Conservation (phyloP, 2,797 vertebrate species). For the Trematocara caparti region DNA sequence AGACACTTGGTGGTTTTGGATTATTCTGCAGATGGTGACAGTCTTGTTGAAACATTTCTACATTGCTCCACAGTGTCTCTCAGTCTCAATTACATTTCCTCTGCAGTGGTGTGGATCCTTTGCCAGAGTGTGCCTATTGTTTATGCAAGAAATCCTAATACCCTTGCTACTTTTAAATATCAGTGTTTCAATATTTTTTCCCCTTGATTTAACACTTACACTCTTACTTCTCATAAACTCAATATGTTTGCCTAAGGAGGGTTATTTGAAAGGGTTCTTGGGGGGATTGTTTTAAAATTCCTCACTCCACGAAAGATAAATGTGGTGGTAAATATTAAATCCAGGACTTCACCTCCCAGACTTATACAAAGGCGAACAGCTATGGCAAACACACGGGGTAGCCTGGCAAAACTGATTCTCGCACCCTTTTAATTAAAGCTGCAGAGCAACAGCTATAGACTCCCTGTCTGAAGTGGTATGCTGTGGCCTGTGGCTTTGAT, state of each 20-base stretch:
- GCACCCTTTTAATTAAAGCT: conserved; percentile 62
- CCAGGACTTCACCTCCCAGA: conserved; percentile 14
- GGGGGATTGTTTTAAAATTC: conserved; percentile 17
- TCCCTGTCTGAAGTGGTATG: conserved; percentile 37
- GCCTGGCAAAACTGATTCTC: conserved; percentile 29
- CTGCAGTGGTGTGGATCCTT: conserved; percentile 15
- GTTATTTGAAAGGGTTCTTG: conserved; percentile 31
- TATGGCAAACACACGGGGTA: conserved; percentile 33
- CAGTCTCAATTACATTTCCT: conserved; percentile 47
- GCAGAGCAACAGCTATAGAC: conserved; percentile 38
- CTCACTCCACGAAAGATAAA: conserved; percentile 16
- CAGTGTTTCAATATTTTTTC: not conserved
- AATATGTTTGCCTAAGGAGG: conserved; percentile 33
- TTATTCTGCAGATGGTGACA: conserved; percentile 65
- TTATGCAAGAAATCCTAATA: conserved; percentile 24
- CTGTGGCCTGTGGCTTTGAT: conserved; percentile 51
- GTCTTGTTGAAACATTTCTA: conserved; percentile 57
- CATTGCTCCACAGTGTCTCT: conserved; percentile 43
- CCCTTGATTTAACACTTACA: conserved; percentile 33
- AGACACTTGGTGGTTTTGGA: conserved; percentile 57
- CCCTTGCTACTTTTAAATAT: conserved; percentile 1
- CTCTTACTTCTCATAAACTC: conserved; percentile 1
- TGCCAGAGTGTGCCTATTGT: conserved; percentile 37
- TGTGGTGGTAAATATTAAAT: conserved; percentile 47
- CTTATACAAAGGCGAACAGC: conserved; percentile 19